Evolutionary conservation across 1,140 invertebrate species (phyloP).

Genomic region (Neomicropteryx cornuta): DNA sequence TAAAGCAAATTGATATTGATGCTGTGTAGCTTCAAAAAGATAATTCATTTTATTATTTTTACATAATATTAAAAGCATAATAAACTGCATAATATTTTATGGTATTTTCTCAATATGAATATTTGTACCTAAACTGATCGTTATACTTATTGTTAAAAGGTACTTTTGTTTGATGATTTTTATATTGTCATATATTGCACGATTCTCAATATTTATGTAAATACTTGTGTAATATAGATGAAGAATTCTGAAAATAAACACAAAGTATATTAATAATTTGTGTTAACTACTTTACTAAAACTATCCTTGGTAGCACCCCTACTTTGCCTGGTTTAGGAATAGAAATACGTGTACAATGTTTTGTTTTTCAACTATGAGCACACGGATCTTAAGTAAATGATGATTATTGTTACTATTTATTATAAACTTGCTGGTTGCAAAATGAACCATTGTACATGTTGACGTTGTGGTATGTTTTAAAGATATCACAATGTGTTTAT

Average conservation of each 20-base stretch:
- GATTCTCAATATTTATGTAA: constrained; percentile 45
- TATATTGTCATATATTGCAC: constrained; percentile 45
- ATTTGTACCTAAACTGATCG: too few species aligned
- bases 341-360: constrained; percentile 15
- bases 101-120: too few species aligned
- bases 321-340: constrained; percentile 39
- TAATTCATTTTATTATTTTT: too few species aligned
- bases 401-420: background rate
- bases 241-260: constrained; percentile 41
- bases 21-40: constrained; percentile 12
- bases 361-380: background rate
- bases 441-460: background rate
- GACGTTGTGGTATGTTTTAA: background rate
- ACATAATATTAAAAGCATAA: too few species aligned
- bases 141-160: too few species aligned
- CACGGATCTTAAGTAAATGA: background rate
- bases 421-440: too few species aligned
- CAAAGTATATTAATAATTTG: constrained; percentile 42
- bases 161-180: constrained; percentile 38
- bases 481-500: too few species aligned
- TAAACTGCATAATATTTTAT: too few species aligned
- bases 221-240: constrained; percentile 44
- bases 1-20: constrained; percentile 8
- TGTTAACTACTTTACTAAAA: constrained; percentile 43
- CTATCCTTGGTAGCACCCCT: constrained; percentile 44